Percentiles rank a stretch among this genome's conserved stretches.
Conservation (phyloP, 2,113 vertebrate genomes). For the Recurvirostra avosetta region DNA sequence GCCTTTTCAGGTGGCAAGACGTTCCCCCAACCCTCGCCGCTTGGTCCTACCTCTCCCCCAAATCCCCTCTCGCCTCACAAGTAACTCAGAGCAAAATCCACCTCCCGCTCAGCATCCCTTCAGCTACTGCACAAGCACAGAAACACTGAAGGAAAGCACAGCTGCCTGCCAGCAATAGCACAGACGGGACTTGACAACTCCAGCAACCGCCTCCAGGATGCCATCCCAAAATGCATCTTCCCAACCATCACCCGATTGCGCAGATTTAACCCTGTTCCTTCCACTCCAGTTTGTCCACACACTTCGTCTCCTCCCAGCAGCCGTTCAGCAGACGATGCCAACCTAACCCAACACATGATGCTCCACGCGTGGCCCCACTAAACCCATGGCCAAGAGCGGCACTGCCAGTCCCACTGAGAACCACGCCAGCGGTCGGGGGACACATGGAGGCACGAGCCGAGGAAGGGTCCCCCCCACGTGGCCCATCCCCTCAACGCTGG, state of each 20-base stretch:
- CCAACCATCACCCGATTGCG: background rate
- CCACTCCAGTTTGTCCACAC: background rate
- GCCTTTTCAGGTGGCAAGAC: too few species aligned
- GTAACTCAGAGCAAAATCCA: background rate
- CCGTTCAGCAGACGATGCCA: accelerated
- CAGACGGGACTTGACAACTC: background rate
- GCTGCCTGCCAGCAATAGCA: background rate
- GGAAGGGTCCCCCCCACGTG: background rate
- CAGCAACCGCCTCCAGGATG: background rate
- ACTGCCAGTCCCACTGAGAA: background rate
- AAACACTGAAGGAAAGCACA: background rate
- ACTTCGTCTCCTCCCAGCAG: background rate
- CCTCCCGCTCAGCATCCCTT: background rate
- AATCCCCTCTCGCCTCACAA: background rate
- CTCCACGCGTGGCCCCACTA: too few species aligned
- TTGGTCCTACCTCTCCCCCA: background rate
- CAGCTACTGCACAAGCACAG: background rate
- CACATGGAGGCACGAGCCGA: accelerated
- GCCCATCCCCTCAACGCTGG: accelerated
- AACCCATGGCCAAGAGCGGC: background rate
- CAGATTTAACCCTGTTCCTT: background rate
- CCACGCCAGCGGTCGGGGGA: accelerated
- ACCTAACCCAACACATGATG: background rate
- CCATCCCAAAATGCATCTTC: background rate
- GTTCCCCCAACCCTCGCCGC: accelerated